Base-by-base conservation (phyloP, 1,140 invertebrate genomes). In the Drosophila mauritiana region DNA sequence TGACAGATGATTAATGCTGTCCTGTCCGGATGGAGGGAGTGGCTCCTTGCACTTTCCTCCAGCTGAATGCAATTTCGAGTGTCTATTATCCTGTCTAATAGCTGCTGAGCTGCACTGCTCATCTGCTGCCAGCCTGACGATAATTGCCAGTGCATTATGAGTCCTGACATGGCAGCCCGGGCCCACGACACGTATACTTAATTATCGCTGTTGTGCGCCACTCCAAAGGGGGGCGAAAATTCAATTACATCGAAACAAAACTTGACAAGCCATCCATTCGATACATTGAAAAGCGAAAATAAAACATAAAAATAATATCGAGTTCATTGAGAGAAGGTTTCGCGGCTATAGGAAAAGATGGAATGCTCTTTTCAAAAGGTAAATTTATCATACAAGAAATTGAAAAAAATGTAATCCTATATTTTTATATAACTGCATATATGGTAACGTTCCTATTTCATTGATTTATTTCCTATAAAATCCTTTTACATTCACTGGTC, bases 1-100 rank as follows among this genome's bases (percentile, higher is more conserved):
- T 69, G 79, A 58, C 58, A 58, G 56, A 76, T 69, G 83, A 88
- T 88, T 73, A 88, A 88, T 88, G 83, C 77, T 64, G 51, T 46
- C 34, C 77, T 64, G 51, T 46, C 34, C 52, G n/a, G 17, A 34
- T 31, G 31, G 61, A 20, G 61, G 13, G 40, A 40, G 17, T 34
- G 39, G 25, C 10, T 52, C 40, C 64, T 45, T 73, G 78, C 81
- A 85, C 56, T 69, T 45, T 22, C 49, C 52, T 36, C 46, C 52
- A 34, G 31, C 63, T 51, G 76, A 63, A 63, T 79, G 83, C 64
- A 76, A 75, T 81, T 76, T 53, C 40, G 65, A 79, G 69, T 75
- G 65, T 64, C 79, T 49, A 69, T 88, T 81, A 75, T 72, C 64
- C 64, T 57, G 69, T 45, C 58, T 65, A 78, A 73, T 67, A 53